Percentiles rank a stretch among this genome's conserved stretches.
Conservation (phyloP, 2,113 vertebrate genomes). For the Dromas ardeola region DNA sequence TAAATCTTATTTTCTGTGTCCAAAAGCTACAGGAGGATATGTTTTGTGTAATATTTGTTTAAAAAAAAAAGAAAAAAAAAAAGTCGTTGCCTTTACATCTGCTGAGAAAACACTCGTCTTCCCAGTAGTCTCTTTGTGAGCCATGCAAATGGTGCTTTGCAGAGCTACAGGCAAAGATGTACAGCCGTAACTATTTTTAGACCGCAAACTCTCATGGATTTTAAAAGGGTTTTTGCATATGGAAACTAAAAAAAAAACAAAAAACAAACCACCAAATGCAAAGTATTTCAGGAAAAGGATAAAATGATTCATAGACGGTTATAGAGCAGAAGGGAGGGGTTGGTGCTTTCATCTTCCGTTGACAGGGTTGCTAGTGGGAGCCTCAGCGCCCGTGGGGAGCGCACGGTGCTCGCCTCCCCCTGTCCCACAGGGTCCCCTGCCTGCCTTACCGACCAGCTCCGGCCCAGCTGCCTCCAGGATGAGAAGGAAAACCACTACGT, state of each 20-base stretch:
- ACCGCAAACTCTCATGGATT: slow-evolving; percentile 28
- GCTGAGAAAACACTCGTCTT: not conserved
- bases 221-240: slow-evolving; percentile 62
- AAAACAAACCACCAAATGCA: not conserved
- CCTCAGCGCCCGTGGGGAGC: rapidly evolving
- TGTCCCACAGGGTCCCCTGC: rapidly evolving
- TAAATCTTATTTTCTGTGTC: not conserved
- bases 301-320: slow-evolving; percentile 24
- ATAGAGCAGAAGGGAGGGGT: not conserved
- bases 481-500: rapidly evolving
- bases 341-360: not conserved
- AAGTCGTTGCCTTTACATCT: not conserved
- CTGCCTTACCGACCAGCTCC: not conserved
- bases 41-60: not conserved
- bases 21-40: not conserved
- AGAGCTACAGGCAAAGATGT: slow-evolving; percentile 33
- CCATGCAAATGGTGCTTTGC: slow-evolving; percentile 19
- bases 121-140: not conserved
- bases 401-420: rapidly evolving
- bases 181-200: slow-evolving; percentile 45
- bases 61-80: not conserved
- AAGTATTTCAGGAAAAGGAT: slow-evolving; percentile 54
- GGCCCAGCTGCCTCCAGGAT: not conserved
- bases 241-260: slow-evolving; percentile 7
- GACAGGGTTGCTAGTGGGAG: not conserved